Percentiles rank a stretch among this genome's conserved stretches.
Evolutionary conservation across 2,797 vertebrate species (phyloP).

Genomic region (Nannoperca australis): DNA sequence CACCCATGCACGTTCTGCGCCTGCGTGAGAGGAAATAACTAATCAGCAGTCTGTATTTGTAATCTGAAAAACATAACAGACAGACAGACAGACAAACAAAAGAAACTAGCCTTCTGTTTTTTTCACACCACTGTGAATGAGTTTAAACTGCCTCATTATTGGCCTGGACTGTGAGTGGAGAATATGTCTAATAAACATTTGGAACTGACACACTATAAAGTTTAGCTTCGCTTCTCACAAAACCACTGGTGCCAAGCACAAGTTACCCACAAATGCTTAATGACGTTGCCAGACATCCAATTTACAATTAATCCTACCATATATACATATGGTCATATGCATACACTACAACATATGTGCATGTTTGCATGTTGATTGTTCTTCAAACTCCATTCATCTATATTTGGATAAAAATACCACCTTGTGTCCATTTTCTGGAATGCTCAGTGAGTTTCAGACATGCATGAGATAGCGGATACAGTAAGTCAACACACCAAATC

Average conservation of each 20-base stretch:
- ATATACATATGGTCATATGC: too few species aligned
- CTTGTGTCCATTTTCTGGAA: constrained; percentile 7
- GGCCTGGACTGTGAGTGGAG: neutral
- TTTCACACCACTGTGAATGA: neutral
- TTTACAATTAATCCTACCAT: constrained; percentile 10
- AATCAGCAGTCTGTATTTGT: constrained; percentile 33
- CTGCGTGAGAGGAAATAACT: constrained; percentile 25
- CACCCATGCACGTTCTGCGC: neutral
- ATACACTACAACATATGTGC: neutral
- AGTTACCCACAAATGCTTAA: constrained; percentile 3
- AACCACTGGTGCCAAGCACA: neutral
- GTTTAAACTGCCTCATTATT: neutral
- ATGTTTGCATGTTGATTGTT: neutral
- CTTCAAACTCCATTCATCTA: too few species aligned
- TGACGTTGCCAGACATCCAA: neutral
- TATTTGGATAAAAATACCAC: neutral
- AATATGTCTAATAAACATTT: neutral
- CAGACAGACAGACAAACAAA: constrained; percentile 2
- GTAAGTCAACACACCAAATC: constrained; percentile 20
- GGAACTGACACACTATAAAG: neutral
- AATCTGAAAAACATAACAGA: constrained; percentile 24
- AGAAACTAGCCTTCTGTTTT: neutral
- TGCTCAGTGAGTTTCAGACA: constrained; percentile 31
- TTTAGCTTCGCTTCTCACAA: neutral
- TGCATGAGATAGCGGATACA: constrained; percentile 23